Percentiles rank a stretch among this genome's conserved stretches.
phyloP scores from a whole-genome alignment of 2,797 vertebrate species.

The Danio aesculapii region DNA sequence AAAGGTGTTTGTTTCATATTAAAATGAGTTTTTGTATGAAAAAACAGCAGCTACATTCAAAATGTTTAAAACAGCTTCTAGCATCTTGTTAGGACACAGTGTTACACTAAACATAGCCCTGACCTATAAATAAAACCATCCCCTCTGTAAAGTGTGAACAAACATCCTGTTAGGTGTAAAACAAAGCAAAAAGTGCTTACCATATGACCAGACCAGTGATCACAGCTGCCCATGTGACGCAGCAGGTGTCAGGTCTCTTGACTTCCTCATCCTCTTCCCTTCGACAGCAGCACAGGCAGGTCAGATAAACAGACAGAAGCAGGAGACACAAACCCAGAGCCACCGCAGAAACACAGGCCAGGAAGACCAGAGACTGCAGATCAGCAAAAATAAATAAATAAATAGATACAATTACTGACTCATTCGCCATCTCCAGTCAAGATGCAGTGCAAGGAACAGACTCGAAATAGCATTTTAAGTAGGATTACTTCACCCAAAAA shows the following conservation, averaged over 20 bases:
- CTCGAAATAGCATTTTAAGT: too few species aligned
- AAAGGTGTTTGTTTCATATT: too few species aligned
- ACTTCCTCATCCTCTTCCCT: conserved; percentile 77
- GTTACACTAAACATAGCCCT: too few species aligned
- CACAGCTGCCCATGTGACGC: conserved; percentile 87
- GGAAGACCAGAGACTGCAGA: conserved; percentile 85
- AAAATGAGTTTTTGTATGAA: too few species aligned
- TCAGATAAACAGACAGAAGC: conserved; percentile 81
- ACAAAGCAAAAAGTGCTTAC: conserved; percentile 77
- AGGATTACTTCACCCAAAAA: too few species aligned
- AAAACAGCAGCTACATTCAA: too few species aligned
- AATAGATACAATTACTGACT: too few species aligned
- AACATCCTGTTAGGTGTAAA: neutral
- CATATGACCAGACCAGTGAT: conserved; percentile 89
- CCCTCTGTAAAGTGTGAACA: neutral
- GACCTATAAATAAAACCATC: conserved; percentile 1
- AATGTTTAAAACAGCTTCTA: too few species aligned
- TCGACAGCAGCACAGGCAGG: conserved; percentile 85
- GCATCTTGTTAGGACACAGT: too few species aligned
- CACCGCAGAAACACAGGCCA: conserved; percentile 82
- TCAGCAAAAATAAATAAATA: neutral
- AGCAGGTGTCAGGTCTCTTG: conserved; percentile 85
- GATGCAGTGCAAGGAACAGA: too few species aligned
- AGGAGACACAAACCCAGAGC: conserved; percentile 89
- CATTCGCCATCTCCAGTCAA: too few species aligned